Conservation (phyloP, 2,888 invertebrate species). For the Dromius quadrimaculatus region DNA sequence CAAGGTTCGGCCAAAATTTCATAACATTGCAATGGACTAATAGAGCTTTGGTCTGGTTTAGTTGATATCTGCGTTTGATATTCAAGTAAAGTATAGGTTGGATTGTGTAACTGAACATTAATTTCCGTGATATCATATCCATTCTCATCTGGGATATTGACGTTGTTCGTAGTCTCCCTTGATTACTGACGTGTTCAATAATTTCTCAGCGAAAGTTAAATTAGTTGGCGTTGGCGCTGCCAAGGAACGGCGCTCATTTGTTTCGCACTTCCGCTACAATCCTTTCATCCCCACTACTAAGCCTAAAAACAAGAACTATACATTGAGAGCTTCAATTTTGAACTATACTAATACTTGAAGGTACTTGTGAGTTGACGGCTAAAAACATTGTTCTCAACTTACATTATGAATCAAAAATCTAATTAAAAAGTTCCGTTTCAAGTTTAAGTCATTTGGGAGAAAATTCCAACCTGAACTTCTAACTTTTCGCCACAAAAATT, state of each 20-base stretch:
- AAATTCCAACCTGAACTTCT: background rate
- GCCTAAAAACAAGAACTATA: too few relatives aligned
- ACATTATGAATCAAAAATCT: background rate
- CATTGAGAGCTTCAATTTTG: too few relatives aligned
- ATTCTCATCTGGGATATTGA: constrained; percentile 47
- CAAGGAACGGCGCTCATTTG: constrained; percentile 33
- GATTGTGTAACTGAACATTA: constrained; percentile 44
- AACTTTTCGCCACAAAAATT: too few relatives aligned
- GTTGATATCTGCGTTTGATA: too few relatives aligned
- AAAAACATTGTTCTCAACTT: background rate
- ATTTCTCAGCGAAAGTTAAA: constrained; percentile 50
- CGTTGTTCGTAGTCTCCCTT: constrained; percentile 37
- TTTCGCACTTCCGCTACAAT: constrained; percentile 34
- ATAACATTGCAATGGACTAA: too few relatives aligned
- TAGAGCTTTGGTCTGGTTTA: too few relatives aligned
- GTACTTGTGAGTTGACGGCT: background rate
- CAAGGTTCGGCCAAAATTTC: too few relatives aligned
- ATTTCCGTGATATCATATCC: constrained; percentile 49
- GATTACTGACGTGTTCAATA: constrained; percentile 52
- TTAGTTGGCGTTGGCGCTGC: constrained; percentile 39
- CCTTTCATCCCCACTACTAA: too few relatives aligned
- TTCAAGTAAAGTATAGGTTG: too few relatives aligned
- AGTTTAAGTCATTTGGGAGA: background rate
- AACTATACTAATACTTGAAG: too few relatives aligned
- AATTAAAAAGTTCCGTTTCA: background rate